Percentiles rank a stretch among this genome's conserved stretches.
Evolutionary conservation across 2,113 vertebrate genomes (phyloP).

Genomic region (Rhynchomys soricoides): DNA sequence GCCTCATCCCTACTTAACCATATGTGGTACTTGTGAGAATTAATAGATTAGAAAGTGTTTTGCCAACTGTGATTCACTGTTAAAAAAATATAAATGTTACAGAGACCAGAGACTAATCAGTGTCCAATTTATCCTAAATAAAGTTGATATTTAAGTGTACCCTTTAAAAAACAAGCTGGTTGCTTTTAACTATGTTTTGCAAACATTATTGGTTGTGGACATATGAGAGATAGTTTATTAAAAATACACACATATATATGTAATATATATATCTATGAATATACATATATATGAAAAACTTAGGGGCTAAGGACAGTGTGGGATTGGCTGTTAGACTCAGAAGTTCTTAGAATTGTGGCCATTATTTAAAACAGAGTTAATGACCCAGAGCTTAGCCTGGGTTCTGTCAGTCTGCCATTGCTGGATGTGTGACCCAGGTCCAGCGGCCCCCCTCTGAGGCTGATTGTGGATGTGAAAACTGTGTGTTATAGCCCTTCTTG

Average conservation of each 20-base stretch:
- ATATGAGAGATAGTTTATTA: no score
- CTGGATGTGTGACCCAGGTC: background rate
- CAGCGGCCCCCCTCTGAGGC: background rate
- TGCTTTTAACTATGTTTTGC: conserved; percentile 33
- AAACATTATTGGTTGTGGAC: background rate
- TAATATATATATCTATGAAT: background rate
- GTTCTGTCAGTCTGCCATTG: background rate
- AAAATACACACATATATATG: no score
- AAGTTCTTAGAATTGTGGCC: background rate
- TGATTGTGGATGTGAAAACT: background rate
- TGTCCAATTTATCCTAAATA: background rate
- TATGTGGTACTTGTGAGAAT: background rate
- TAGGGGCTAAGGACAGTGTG: background rate
- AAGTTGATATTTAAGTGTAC: background rate
- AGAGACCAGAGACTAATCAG: background rate
- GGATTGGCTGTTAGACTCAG: background rate
- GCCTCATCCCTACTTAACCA: background rate
- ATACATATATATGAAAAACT: background rate
- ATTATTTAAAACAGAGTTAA: background rate
- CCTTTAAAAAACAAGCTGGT: background rate
- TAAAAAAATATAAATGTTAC: background rate
- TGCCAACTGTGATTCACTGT: background rate
- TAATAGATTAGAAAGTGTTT: background rate
- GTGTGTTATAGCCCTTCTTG: background rate
- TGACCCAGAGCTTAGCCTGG: background rate